phyloP scores from a whole-genome alignment of 2,797 vertebrate species.

The Coccyzus lansbergi region DNA sequence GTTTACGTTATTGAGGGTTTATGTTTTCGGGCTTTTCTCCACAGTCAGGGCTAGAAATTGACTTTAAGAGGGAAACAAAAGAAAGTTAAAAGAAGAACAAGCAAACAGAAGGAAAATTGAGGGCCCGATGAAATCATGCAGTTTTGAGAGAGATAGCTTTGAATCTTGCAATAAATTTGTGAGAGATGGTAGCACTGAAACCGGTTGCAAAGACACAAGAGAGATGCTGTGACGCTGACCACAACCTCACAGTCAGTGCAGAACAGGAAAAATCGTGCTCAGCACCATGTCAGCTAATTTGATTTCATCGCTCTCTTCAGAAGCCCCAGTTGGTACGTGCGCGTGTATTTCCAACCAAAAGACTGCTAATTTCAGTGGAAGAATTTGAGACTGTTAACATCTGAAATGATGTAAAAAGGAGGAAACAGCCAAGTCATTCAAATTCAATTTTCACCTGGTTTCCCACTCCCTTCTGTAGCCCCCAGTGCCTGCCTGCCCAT shows the following conservation, averaged over 20 bases:
- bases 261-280: constrained; percentile 62
- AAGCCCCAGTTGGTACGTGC: not conserved
- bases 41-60: not conserved
- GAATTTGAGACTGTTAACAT: not conserved
- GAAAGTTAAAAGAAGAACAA: not conserved
- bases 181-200: constrained; percentile 51
- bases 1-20: not conserved
- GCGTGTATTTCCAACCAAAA: not conserved
- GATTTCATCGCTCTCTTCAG: constrained; percentile 32
- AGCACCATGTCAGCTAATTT: constrained; percentile 54
- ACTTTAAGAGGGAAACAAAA: not conserved
- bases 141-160: constrained; percentile 49
- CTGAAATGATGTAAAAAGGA: not conserved
- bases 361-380: not conserved
- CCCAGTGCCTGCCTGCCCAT: not conserved
- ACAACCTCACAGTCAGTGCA: constrained; percentile 55
- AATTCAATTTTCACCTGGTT: not conserved
- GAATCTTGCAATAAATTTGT: constrained; percentile 48
- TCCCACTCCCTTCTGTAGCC: not conserved
- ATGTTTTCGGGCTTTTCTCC: not conserved
- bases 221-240: constrained; percentile 40
- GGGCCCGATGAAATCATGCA: constrained; percentile 12
- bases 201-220: constrained; percentile 44
- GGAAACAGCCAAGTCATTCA: not conserved
- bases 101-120: constrained; percentile 20